Conservation (phyloP, 2,113 vertebrate species). For the Lathamus discolor region DNA sequence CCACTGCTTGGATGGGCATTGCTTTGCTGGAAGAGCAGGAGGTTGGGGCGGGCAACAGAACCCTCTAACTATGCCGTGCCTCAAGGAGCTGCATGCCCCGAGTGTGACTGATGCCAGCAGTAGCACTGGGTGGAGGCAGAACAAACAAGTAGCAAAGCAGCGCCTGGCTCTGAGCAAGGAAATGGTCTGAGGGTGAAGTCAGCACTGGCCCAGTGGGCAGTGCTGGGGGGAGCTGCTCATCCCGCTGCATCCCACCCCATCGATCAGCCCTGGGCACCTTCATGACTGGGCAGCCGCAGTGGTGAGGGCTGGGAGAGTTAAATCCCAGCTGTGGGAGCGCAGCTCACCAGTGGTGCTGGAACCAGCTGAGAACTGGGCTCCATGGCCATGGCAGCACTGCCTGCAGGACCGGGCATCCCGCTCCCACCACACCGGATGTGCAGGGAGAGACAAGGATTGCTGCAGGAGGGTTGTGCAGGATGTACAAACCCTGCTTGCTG, state of each 20-base stretch:
- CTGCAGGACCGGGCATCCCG: background rate
- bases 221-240: too few species aligned
- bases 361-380: background rate
- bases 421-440: background rate
- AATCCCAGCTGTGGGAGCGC: background rate
- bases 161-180: background rate
- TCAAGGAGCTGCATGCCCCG: fast-evolving
- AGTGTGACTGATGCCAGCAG: background rate
- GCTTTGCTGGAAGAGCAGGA: background rate
- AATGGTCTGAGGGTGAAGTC: background rate
- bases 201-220: fast-evolving
- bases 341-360: background rate
- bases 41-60: background rate
- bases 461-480: background rate
- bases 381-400: background rate
- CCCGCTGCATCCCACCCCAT: background rate
- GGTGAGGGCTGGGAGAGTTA: background rate
- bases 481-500: background rate
- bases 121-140: background rate
- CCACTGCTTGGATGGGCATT: fast-evolving
- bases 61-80: background rate
- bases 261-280: background rate
- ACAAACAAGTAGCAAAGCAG: background rate
- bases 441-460: background rate
- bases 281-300: background rate